A percentile compares a stretch with the other conserved stretches of the same genome.
Evolutionary conservation across 2,797 vertebrate genomes (phyloP).

Genomic region (Ciconia nigra): DNA sequence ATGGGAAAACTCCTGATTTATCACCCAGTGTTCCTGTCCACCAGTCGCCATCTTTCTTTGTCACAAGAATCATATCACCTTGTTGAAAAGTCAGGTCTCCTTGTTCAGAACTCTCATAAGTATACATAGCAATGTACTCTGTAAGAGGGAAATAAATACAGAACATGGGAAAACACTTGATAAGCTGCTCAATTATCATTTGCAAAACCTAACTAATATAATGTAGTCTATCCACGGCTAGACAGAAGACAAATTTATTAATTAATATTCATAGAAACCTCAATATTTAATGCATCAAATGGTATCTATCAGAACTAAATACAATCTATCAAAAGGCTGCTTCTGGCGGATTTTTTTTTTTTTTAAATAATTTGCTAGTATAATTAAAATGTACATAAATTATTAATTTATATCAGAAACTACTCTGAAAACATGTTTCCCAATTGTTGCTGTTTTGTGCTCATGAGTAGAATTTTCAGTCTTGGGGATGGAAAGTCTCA

Average conservation of each 20-base stretch:
- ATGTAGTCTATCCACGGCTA: not conserved
- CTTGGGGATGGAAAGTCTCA: not conserved
- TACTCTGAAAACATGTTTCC: not conserved
- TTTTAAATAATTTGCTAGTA: not conserved
- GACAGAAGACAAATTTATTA: not conserved
- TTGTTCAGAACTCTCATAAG: slow-evolving; percentile 97
- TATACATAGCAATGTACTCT: slow-evolving; percentile 99
- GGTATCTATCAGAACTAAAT: not conserved
- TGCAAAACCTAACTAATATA: not conserved
- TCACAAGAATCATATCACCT: slow-evolving; percentile 94
- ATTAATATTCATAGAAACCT: not conserved
- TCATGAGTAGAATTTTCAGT: not conserved
- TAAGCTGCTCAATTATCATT: not conserved
- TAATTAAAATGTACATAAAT: not conserved
- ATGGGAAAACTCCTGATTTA: slow-evolving; percentile 95
- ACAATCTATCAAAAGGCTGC: not conserved
- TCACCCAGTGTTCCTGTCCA: slow-evolving; percentile 92
- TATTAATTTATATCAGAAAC: not conserved
- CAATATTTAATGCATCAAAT: not conserved
- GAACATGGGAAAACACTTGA: not conserved
- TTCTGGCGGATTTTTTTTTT: not conserved
- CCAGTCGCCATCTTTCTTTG: slow-evolving; percentile 98
- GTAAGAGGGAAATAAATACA: slow-evolving; percentile 63
- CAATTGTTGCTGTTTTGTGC: not conserved
- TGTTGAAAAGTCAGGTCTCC: slow-evolving; percentile 98